Percentiles rank a stretch among this genome's conserved stretches.
These are phyloP conservation scores for Drosophila insularis DNA, from an alignment of 1,140 invertebrate species.

Conservation along the genomic window DNA sequence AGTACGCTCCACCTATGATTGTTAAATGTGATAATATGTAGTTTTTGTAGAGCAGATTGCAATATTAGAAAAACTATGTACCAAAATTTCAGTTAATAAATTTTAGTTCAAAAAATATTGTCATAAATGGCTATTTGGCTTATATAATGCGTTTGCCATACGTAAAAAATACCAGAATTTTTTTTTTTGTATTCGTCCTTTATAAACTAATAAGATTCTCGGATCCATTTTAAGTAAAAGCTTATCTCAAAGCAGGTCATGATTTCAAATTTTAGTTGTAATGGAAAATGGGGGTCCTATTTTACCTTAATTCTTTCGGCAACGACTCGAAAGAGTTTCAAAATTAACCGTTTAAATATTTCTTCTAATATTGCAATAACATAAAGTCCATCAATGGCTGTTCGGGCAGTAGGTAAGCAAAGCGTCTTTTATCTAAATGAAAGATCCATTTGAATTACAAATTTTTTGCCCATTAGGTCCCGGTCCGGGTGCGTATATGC, in stretches of 20 bases:
- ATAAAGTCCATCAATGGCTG: conserved; percentile 28
- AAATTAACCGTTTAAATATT: conserved; percentile 44
- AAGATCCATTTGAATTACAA: no score
- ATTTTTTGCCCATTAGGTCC: conserved; percentile 82
- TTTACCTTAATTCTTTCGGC: conserved; percentile 30
- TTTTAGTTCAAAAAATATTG: not conserved
- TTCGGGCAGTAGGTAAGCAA: conserved; percentile 59
- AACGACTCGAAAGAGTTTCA: conserved; percentile 53
- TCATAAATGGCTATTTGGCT: no score
- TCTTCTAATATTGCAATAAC: conserved; percentile 72
- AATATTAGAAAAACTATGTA: conserved; percentile 63
- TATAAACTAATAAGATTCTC: no score
- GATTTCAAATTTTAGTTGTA: not conserved
- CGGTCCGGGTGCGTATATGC: conserved; percentile 85
- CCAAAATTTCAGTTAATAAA: conserved; percentile 34
- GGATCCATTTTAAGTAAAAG: no score
- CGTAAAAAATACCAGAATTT: no score
- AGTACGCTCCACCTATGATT: conserved; percentile 77
- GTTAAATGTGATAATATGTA: conserved; percentile 80
- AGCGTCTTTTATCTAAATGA: no score
- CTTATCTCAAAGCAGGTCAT: not conserved
- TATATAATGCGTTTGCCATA: no score
- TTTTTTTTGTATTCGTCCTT: no score
- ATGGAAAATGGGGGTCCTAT: not conserved
- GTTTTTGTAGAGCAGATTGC: conserved; percentile 17